These are phyloP conservation scores for Indicator indicator DNA, from an alignment of 2,113 vertebrate species.

Conservation along the genomic window DNA sequence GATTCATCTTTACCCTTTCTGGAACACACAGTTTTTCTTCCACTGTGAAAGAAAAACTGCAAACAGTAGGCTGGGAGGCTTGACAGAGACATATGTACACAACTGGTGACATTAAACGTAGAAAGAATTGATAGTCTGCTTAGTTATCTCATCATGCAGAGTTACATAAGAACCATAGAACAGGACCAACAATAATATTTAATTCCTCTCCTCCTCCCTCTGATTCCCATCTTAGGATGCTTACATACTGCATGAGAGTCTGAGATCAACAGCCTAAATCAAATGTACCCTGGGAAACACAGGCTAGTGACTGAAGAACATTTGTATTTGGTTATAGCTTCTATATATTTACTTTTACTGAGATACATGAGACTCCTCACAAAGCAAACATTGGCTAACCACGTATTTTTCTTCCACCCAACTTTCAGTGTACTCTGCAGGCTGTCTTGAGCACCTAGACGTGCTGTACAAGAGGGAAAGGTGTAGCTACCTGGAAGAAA, in stretches of 20 bases:
- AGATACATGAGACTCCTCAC: not conserved
- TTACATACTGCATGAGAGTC: not conserved
- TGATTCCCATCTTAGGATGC: constrained; percentile 31
- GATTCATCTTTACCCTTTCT: not conserved
- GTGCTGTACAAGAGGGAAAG: not conserved
- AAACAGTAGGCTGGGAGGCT: constrained; percentile 52
- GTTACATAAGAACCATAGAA: constrained; percentile 10
- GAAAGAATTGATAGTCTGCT: constrained; percentile 53
- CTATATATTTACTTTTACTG: not conserved
- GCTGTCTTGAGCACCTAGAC: not conserved
- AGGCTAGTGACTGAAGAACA: not conserved
- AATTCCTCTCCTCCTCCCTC: constrained; percentile 30
- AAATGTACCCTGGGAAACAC: constrained; percentile 4
- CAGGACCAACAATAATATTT: constrained; percentile 57
- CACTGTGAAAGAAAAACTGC: constrained; percentile 31
- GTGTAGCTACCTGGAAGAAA: not conserved
- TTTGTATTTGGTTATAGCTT: not conserved
- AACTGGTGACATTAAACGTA: not conserved
- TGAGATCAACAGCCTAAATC: constrained; percentile 45
- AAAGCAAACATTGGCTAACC: not conserved
- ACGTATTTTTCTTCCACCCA: not conserved
- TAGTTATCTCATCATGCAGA: constrained; percentile 15
- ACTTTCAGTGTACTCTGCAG: not conserved
- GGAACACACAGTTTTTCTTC: constrained; percentile 27
- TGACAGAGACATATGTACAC: constrained; percentile 56